Percentiles rank a stretch among this genome's conserved stretches.
phyloP scores from a whole-genome alignment of 2,888 invertebrate genomes.

The Dermolepida albohirtum region DNA sequence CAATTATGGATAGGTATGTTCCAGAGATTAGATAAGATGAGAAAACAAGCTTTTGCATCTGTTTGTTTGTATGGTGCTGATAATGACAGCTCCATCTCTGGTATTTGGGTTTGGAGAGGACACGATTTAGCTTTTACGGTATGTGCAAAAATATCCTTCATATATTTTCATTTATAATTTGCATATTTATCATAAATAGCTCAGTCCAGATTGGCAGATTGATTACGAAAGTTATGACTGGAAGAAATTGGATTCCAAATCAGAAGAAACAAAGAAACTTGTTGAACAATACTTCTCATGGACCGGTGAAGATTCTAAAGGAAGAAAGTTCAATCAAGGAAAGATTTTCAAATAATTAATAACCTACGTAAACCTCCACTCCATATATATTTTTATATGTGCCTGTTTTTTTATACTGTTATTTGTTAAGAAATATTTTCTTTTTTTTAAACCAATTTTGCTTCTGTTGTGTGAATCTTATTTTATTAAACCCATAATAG shows the following conservation, averaged over 20 bases:
- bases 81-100: slow-evolving; percentile 92
- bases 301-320: slow-evolving; percentile 86
- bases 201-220: slow-evolving; percentile 93
- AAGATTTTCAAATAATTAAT: slow-evolving; percentile 90
- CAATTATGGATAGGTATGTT: slow-evolving; percentile 82
- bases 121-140: slow-evolving; percentile 90
- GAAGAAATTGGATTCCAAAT: slow-evolving; percentile 89
- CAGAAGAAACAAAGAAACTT: slow-evolving; percentile 84
- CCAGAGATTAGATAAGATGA: slow-evolving; percentile 98
- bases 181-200: slow-evolving; percentile 63
- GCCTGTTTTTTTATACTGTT: slow-evolving; percentile 31
- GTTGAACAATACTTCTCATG: slow-evolving; percentile 92
- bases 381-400: slow-evolving; percentile 23
- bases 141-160: slow-evolving; percentile 50
- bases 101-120: slow-evolving; percentile 98
- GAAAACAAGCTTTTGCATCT: slow-evolving; percentile 95
- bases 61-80: slow-evolving; percentile 93
- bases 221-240: slow-evolving; percentile 96
- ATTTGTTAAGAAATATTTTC: slow-evolving; percentile 27
- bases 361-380: slow-evolving; percentile 30
- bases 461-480: slow-evolving; percentile 1
- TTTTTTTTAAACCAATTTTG: slow-evolving; percentile 4
- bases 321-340: slow-evolving; percentile 97
- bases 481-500: slow-evolving; percentile 16
- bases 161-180: not conserved